These are phyloP conservation scores for Psammodynastes pulverulentus DNA, from an alignment of 2,113 vertebrate species.

Conservation along the genomic window DNA sequence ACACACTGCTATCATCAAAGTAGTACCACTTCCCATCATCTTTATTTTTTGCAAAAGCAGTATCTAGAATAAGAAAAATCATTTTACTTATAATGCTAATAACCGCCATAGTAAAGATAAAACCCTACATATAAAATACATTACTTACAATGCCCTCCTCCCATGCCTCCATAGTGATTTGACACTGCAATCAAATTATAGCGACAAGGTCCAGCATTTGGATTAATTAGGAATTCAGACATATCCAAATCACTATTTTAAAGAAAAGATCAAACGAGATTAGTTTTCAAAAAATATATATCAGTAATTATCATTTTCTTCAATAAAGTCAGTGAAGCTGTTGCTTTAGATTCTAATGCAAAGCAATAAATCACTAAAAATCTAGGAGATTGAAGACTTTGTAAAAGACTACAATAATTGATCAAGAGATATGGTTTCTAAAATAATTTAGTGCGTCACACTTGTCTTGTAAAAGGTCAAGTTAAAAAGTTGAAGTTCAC, in stretches of 20 bases:
- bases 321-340: not conserved
- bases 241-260: slow-evolving; percentile 92
- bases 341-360: not conserved
- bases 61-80: slow-evolving; percentile 75
- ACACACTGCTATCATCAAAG: slow-evolving; percentile 97
- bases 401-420: not conserved
- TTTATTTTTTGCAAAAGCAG: slow-evolving; percentile 95
- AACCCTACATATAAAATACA: not conserved
- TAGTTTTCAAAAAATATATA: slow-evolving; percentile 9
- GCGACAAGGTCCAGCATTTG: slow-evolving; percentile 90
- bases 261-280: slow-evolving; percentile 39
- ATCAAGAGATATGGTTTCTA: not conserved
- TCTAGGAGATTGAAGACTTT: not conserved
- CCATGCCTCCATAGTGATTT: slow-evolving; percentile 99
- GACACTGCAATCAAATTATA: slow-evolving; percentile 98
- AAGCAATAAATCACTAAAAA: not conserved
- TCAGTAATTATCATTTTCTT: not conserved
- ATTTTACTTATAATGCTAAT: not conserved
- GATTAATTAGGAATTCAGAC: slow-evolving; percentile 98
- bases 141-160: slow-evolving; percentile 96
- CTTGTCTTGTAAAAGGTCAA: not conserved
- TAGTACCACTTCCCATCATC: slow-evolving; percentile 97
- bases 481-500: not conserved
- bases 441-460: not conserved
- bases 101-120: not conserved